Evolutionary conservation across 2,113 vertebrate species (phyloP), one percentile per base, ranked within the genome.

Genomic region (Gadus macrocephalus): DNA sequence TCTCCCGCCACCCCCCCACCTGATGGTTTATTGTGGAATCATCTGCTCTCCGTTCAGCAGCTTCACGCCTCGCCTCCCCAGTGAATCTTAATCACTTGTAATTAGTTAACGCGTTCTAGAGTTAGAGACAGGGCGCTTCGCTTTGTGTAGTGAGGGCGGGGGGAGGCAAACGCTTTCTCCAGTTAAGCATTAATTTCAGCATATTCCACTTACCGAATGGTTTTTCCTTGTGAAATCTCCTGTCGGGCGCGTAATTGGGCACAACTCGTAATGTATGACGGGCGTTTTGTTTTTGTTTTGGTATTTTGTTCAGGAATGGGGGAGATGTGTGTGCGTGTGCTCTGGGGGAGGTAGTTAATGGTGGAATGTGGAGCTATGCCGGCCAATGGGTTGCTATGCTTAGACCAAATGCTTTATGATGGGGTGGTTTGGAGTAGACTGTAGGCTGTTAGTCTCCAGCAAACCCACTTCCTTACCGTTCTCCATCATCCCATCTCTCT

Each of bases 241-340:
- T 86, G 85, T 89, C 77, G 81, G 74, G 87, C 60, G 71, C 72
- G 75, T 90, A 90, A 91, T 91, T 89, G 87, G 86, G 88, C 86
- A 49, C 79, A 77, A 87, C 78, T 87, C 83, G 78, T 82, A 85
- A 83, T 76, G 83, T 78, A 71, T 88, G 85, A 80, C 84, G 83
- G 82, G 78, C 81, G 78, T 17, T 73, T 82, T 77, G 85, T 82
- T 65, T 68, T 22, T 6, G 27, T 68, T 38, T 58, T 38, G 49
- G 19, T 66, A 71, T 68, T 38, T 58, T 38, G 49, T 20, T 66
- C 70, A 86, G 63, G 68, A 71, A 68, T 38, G 64, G 76, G 85
- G 69, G 73, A 73, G 77, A 68, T 70, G 17, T 61, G 20, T 19
- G 16, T 62, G 62, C 9, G 38, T 42, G 38, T 42, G 38, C 9